These are phyloP conservation scores for Parazoanthus darwini DNA, from an alignment of 92 coral and sea anemone genomes.

Conservation along the genomic window DNA sequence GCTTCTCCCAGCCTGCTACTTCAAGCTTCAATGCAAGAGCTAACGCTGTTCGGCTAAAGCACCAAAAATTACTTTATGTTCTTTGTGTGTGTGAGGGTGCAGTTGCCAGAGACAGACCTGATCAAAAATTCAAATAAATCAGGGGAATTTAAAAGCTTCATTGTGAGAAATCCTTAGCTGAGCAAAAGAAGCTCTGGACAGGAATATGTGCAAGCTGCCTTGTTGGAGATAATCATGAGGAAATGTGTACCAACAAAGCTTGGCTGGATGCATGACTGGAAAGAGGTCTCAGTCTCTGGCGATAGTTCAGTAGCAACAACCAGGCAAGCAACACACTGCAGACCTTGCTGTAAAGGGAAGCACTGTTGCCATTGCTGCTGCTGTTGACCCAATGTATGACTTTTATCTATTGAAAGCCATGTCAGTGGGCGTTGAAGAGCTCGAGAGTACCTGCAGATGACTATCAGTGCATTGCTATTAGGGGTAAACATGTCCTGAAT, in stretches of 20 bases:
- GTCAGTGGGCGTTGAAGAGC: conserved; percentile 54
- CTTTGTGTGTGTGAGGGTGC: neutral
- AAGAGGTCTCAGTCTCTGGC: conserved; percentile 41
- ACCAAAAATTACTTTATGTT: neutral
- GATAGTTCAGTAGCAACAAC: conserved; percentile 51
- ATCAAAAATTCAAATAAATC: conserved; percentile 36
- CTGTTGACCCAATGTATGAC: conserved; percentile 48
- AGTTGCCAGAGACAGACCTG: neutral
- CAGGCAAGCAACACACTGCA: conserved; percentile 32
- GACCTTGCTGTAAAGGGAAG: conserved; percentile 33
- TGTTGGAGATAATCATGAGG: conserved; percentile 26
- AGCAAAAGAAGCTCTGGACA: conserved; percentile 45
- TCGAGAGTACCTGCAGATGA: conserved; percentile 53
- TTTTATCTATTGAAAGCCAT: conserved; percentile 55
- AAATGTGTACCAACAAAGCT: conserved; percentile 43
- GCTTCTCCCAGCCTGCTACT: neutral
- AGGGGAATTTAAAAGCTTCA: conserved; percentile 47
- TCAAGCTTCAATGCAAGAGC: neutral
- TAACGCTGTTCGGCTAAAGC: neutral
- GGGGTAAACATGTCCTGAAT: too few relatives aligned
- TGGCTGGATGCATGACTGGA: conserved; percentile 50
- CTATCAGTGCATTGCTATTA: neutral
- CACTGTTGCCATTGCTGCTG: conserved; percentile 50
- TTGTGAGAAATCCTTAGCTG: conserved; percentile 41
- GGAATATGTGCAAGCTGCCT: conserved; percentile 37